Conservation (phyloP, 2,113 vertebrate species). For the Salvator merianae region DNA sequence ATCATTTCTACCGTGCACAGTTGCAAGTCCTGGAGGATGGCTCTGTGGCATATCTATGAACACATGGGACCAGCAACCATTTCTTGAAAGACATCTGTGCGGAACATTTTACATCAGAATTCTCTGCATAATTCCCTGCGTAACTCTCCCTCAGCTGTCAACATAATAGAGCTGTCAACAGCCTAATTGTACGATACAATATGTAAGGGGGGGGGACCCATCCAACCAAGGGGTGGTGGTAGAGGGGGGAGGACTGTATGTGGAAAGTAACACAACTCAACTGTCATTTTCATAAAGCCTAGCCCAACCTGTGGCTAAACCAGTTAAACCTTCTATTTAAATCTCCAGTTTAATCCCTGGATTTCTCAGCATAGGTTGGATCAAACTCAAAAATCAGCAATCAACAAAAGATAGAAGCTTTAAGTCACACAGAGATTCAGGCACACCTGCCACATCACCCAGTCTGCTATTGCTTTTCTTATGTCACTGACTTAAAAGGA, state of each 20-base stretch:
- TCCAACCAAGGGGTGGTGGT: conserved; percentile 21
- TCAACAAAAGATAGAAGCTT: conserved; percentile 64
- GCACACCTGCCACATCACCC: conserved; percentile 55
- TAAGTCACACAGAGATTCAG: conserved; percentile 39
- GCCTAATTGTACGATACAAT: conserved; percentile 66
- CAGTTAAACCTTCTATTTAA: conserved; percentile 66
- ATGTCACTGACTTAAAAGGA: conserved; percentile 2
- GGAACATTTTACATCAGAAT: conserved; percentile 60
- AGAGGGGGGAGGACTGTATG: conserved; percentile 32
- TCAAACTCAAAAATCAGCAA: conserved; percentile 58
- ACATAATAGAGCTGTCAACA: conserved; percentile 71
- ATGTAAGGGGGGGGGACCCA: conserved; percentile 61
- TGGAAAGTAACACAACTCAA: conserved; percentile 61
- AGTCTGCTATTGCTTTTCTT: conserved; percentile 49
- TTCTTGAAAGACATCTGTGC: conserved; percentile 66
- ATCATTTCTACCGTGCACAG: conserved; percentile 58
- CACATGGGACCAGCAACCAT: conserved; percentile 48
- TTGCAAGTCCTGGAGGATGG: conserved; percentile 35
- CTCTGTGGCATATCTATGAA: conserved; percentile 44
- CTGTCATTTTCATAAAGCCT: conserved; percentile 59
- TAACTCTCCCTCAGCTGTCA: conserved; percentile 70
- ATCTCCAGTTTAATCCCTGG: conserved; percentile 60
- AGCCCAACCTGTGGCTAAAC: conserved; percentile 58
- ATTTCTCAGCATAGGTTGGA: conserved; percentile 62
- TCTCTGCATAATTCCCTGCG: conserved; percentile 62